phyloP scores from a whole-genome alignment of 2,888 invertebrate genomes.

The Drosophila conformis region DNA sequence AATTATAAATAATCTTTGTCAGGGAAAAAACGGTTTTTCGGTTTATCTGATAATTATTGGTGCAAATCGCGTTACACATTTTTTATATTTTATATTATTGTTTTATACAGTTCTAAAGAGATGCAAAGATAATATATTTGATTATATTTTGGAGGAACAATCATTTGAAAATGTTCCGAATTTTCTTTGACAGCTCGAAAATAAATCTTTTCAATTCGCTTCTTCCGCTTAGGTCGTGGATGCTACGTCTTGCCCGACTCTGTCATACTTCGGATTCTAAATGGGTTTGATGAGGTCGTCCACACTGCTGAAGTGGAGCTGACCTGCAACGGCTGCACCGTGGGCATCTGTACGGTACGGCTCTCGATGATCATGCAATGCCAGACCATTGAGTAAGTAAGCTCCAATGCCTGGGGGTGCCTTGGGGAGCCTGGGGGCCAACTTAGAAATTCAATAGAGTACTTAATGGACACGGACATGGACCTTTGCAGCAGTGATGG shows the following conservation, averaged over 20 bases:
- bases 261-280: slow-evolving; percentile 38
- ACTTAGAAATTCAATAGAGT: slow-evolving; percentile 56
- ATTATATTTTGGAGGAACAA: neutral
- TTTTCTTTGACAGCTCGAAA: neutral
- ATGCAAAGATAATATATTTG: too few relatives aligned
- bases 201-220: neutral
- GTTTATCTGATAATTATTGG: neutral
- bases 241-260: slow-evolving; percentile 51
- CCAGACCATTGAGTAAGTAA: slow-evolving; percentile 61
- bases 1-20: neutral
- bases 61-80: neutral
- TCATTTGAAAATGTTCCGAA: neutral
- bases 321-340: slow-evolving; percentile 65
- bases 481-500: slow-evolving; percentile 48
- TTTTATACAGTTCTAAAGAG: too few relatives aligned
- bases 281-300: slow-evolving; percentile 23
- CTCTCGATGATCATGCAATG: slow-evolving; percentile 51
- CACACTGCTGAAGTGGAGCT: slow-evolving; percentile 64
- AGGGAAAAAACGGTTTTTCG: neutral
- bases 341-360: slow-evolving; percentile 50
- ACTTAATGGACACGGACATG: slow-evolving; percentile 37
- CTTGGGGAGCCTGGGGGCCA: slow-evolving; percentile 40
- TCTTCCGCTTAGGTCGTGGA: slow-evolving; percentile 44
- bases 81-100: too few relatives aligned
- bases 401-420: slow-evolving; percentile 10